Evolutionary conservation across 2,888 invertebrate genomes (phyloP).

Genomic region (Acrobeloides nanus): DNA sequence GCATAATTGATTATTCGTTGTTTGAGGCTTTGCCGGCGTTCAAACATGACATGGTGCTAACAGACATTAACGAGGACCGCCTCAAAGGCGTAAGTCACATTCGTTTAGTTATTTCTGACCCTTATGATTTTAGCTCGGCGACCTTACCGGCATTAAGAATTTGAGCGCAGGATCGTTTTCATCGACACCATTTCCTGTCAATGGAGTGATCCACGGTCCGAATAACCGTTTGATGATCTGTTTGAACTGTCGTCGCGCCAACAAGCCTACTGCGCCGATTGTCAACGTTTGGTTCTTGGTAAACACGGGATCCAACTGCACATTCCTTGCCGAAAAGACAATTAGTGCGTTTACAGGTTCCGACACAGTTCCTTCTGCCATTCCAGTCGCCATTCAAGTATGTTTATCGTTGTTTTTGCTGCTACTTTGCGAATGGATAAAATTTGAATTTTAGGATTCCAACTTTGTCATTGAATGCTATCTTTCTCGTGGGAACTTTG

Average conservation of each 20-base stretch:
- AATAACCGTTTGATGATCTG: conserved; percentile 27
- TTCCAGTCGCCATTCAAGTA: conserved; percentile 25
- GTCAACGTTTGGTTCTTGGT: conserved; percentile 26
- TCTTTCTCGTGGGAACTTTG: conserved; percentile 23
- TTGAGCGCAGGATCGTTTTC: conserved; percentile 22
- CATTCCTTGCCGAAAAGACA: conserved; percentile 23
- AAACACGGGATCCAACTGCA: conserved; percentile 25
- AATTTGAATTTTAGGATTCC: conserved; percentile 23
- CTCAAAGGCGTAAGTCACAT: conserved; percentile 24
- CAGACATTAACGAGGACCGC: conserved; percentile 22
- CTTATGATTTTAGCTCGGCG: conserved; percentile 25
- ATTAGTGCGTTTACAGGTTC: conserved; percentile 20
- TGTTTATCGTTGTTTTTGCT: conserved; percentile 21
- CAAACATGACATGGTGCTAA: conserved; percentile 28
- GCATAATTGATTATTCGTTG: no score
- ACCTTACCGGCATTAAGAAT: conserved; percentile 22
- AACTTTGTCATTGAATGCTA: conserved; percentile 27
- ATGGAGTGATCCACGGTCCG: conserved; percentile 25
- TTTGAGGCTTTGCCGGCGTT: no score
- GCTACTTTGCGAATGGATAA: conserved; percentile 8
- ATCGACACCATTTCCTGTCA: conserved; percentile 23
- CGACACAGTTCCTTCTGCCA: conserved; percentile 22
- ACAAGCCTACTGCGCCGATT: conserved; percentile 27
- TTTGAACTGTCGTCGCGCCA: conserved; percentile 25
- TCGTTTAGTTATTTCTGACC: conserved; percentile 24